These are phyloP conservation scores for Opisthograptis luteolata DNA, from an alignment of 2,888 invertebrate genomes.

Conservation along the genomic window DNA sequence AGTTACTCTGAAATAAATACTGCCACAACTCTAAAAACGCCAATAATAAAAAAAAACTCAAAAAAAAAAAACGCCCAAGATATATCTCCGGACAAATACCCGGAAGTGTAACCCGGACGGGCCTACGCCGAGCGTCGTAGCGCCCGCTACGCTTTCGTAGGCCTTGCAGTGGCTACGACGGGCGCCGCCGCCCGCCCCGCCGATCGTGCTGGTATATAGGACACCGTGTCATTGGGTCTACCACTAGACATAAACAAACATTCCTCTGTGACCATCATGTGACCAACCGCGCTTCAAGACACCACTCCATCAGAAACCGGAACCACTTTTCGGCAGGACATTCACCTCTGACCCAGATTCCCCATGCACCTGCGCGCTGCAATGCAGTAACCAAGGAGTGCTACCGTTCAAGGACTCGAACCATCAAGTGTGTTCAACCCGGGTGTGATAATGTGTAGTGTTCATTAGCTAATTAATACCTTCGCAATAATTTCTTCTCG, in stretches of 20 bases:
- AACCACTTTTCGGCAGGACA: slow-evolving; percentile 53
- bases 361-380: slow-evolving; percentile 69
- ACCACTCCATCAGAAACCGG: slow-evolving; percentile 56
- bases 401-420: slow-evolving; percentile 26
- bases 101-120: slow-evolving; percentile 63
- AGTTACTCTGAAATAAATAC: too few relatives aligned
- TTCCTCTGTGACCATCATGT: slow-evolving; percentile 44
- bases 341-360: slow-evolving; percentile 75
- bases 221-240: slow-evolving; percentile 69
- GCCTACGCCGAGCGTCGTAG: slow-evolving; percentile 66
- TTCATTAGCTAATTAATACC: slow-evolving; percentile 72
- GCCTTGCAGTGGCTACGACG: slow-evolving; percentile 76
- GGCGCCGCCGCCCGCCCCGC: slow-evolving; percentile 59
- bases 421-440: slow-evolving; percentile 47
- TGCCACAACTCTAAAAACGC: too few relatives aligned
- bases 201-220: slow-evolving; percentile 62
- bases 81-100: slow-evolving; percentile 55
- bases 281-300: too few relatives aligned
- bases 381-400: slow-evolving; percentile 50
- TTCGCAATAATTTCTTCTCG: slow-evolving; percentile 46
- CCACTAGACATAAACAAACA: slow-evolving; percentile 51
- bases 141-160: slow-evolving; percentile 75
- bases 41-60: neutral
- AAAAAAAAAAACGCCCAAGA: slow-evolving; percentile 30
- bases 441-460: slow-evolving; percentile 74